Evolutionary conservation across 2,888 invertebrate genomes (phyloP).

Genomic region (Cheilosia soror): DNA sequence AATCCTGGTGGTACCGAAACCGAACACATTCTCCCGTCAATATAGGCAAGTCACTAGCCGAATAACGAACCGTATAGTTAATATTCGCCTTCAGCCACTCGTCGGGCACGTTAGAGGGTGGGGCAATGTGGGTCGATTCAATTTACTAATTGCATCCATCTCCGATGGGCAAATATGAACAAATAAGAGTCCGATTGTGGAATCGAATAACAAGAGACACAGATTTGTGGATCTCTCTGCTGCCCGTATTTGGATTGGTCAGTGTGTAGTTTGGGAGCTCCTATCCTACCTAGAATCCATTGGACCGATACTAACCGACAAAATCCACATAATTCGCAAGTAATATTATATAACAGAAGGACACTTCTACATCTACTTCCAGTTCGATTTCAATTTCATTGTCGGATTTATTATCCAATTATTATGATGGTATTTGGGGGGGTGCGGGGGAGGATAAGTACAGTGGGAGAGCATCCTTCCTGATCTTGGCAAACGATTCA

Average conservation of each 20-base stretch:
- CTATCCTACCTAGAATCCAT: constrained; percentile 20
- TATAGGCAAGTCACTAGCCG: constrained; percentile 21
- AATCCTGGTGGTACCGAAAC: constrained; percentile 5
- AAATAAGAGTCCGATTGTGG: constrained; percentile 15
- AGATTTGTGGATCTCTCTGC: constrained; percentile 30
- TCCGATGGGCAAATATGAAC: constrained; percentile 42
- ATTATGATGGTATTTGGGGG: constrained; percentile 32
- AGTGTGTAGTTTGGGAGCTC: background rate
- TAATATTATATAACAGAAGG: constrained; percentile 18
- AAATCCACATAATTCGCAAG: constrained; percentile 49
- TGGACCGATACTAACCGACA: constrained; percentile 41
- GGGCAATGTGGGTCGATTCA: constrained; percentile 24
- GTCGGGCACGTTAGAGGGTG: background rate
- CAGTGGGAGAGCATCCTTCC: background rate
- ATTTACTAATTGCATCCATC: constrained; percentile 62
- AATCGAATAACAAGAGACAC: constrained; percentile 25
- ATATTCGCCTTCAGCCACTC: constrained; percentile 28
- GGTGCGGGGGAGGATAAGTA: no score
- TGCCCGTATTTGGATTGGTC: constrained; percentile 36
- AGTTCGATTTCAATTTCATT: constrained; percentile 1
- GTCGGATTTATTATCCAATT: constrained; percentile 48
- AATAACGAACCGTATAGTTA: constrained; percentile 19
- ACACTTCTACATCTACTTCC: no score
- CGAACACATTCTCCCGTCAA: background rate
- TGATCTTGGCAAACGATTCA: constrained; percentile 20